phyloP scores from a whole-genome alignment of 2,113 vertebrate genomes.

The Helogale parvula region DNA sequence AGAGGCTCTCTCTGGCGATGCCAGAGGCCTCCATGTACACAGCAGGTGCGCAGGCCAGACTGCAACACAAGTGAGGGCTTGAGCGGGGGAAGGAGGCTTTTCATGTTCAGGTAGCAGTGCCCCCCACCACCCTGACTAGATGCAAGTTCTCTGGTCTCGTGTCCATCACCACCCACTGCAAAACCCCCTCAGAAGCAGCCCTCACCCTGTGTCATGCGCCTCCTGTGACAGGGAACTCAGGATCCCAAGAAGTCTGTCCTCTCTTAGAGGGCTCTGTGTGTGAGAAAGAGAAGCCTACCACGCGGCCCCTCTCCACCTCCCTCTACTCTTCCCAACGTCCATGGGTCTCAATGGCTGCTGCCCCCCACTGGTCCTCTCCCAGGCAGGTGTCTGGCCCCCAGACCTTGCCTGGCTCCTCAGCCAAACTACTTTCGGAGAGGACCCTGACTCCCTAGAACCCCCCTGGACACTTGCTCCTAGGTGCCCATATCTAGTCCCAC shows the following conservation, averaged over 20 bases:
- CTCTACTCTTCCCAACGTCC: neutral
- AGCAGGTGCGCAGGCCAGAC: neutral
- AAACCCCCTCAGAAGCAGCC: neutral
- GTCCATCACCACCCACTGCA: neutral
- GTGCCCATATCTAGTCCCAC: neutral
- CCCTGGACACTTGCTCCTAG: neutral
- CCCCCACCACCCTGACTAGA: rapidly evolving
- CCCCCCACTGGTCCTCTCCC: neutral
- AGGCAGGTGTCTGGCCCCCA: neutral
- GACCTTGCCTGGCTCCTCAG: neutral
- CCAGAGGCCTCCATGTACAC: neutral
- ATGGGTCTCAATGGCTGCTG: rapidly evolving
- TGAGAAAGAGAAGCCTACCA: neutral
- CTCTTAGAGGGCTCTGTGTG: neutral
- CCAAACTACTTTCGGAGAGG: neutral
- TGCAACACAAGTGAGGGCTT: neutral
- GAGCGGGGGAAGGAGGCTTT: neutral
- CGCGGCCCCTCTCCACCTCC: neutral
- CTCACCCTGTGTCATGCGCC: neutral
- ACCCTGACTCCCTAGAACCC: neutral
- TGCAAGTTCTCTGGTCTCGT: neutral
- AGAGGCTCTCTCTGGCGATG: neutral
- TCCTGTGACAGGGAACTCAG: neutral
- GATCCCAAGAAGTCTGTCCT: neutral
- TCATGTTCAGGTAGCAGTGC: neutral